These are phyloP conservation scores for Silvanus unidentatus DNA, from an alignment of 2,888 invertebrate species.

Conservation along the genomic window DNA sequence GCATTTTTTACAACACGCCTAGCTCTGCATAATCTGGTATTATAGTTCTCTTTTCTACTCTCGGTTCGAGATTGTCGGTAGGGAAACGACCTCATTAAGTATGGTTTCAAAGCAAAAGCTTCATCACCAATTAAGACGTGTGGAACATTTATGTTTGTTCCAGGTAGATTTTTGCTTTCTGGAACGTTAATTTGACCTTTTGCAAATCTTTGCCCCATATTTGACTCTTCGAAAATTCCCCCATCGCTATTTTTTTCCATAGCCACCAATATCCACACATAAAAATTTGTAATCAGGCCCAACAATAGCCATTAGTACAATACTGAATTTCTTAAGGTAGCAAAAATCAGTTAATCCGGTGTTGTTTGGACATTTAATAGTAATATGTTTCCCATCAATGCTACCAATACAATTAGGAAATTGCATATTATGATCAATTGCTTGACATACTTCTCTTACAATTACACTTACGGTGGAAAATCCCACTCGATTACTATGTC, in stretches of 20 bases:
- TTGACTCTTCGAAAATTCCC: constrained; percentile 15
- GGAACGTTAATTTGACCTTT: constrained; percentile 19
- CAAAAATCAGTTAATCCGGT: constrained; percentile 17
- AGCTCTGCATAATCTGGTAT: constrained; percentile 15
- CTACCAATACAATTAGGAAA: constrained; percentile 19
- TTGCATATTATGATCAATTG: constrained; percentile 15
- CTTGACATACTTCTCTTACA: constrained; percentile 18
- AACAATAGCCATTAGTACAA: constrained; percentile 18
- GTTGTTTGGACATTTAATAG: constrained; percentile 19
- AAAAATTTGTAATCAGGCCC: constrained; percentile 14
- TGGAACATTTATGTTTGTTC: constrained; percentile 15
- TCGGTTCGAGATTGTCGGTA: constrained; percentile 14
- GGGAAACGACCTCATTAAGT: constrained; percentile 23
- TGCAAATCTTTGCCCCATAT: constrained; percentile 20
- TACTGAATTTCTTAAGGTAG: constrained; percentile 16
- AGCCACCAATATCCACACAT: constrained; percentile 10
- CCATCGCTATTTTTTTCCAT: constrained; percentile 13
- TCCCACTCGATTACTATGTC: constrained; percentile 20
- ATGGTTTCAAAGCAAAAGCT: constrained; percentile 23
- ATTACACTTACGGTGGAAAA: constrained; percentile 21
- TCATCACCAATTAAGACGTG: constrained; percentile 25
- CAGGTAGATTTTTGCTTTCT: constrained; percentile 19
- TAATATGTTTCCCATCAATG: constrained; percentile 21
- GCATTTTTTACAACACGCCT: constrained; percentile 16
- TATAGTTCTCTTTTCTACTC: constrained; percentile 14